phyloP scores from a whole-genome alignment of 2,797 vertebrate genomes.

The Chiropotes sagulatus region DNA sequence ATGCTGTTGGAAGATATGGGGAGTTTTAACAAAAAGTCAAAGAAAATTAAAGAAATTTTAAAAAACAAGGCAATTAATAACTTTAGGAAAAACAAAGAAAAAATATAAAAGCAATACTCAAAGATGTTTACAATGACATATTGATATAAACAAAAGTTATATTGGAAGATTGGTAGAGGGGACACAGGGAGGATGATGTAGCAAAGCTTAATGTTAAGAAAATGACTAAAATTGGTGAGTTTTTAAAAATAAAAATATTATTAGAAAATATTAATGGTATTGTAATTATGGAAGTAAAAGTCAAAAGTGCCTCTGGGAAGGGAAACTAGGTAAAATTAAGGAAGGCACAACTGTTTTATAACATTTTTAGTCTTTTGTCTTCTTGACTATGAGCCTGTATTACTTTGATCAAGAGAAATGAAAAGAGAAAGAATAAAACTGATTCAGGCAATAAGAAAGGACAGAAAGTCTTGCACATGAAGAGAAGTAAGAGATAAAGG shows the following conservation, averaged over 20 bases:
- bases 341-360: not conserved
- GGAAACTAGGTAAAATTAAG: not conserved
- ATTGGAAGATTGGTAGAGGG: not conserved
- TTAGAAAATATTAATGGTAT: not conserved
- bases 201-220: not conserved
- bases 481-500: not conserved
- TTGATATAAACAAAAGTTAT: not conserved
- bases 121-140: not conserved
- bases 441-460: not conserved
- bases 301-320: not conserved
- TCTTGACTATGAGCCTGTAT: not conserved
- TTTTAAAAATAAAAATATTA: not conserved
- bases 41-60: not conserved
- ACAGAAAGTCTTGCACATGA: not conserved
- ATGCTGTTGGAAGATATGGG: not conserved
- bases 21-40: not conserved
- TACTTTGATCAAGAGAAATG: too few species aligned
- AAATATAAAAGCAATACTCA: not conserved
- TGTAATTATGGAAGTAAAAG: not conserved
- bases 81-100: not conserved
- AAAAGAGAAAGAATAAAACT: not conserved
- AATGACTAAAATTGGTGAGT: not conserved
- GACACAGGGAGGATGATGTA: not conserved
- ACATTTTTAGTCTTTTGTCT: not conserved
- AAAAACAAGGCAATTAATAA: not conserved